Evolutionary conservation across 2,113 vertebrate genomes (phyloP), one percentile per base, ranked within the genome.

Genomic region (Sterrhoptilus dennistouni): DNA sequence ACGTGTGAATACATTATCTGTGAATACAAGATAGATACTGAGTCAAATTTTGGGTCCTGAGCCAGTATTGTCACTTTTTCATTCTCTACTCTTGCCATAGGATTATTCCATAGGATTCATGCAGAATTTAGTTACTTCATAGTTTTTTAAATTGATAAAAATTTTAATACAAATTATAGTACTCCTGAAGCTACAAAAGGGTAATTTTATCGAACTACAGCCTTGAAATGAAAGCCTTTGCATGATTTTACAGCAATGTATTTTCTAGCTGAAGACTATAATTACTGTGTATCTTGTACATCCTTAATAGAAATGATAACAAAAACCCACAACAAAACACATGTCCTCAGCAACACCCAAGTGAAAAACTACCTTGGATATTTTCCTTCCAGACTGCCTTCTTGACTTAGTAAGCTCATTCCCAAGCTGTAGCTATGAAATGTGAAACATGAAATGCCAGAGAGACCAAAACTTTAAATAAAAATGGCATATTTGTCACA

Each of bases 221-320:
- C 6, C 11, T 74, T 53, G 22, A 79, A 93, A 80, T 38, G 5
- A 66, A 81, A 56, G 10, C 28, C 2, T 83, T 81, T 83, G 7
- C 42, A 53, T 16, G 6, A 44, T 63, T 56, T 66, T 57, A 14
- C 33, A 81, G 45, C 28, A 74, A 74, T 8, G 21, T 79, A 12
- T 66, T 84, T 96, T 92, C 49, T 50, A 89, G 60, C 28, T 65
- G 84, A 94, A 94, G 57, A 70, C 27, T 59, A 31, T 81, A 54
- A 61, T 66, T 82, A 71, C 31, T 52, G 15, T 2, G 6, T 54
- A 53, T 65, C 31, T 93, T 79, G 60, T 69, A 89, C 56, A 75
- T 21, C 14, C 56, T 90, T 84, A 78, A 80, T 40, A 81, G 82
- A 89, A 89, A 78, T 63, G 38, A 25, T 13, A 40, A 60, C 12